Evolutionary conservation across 2,113 vertebrate species (phyloP).

Genomic region (Poeciliopsis occidentalis): DNA sequence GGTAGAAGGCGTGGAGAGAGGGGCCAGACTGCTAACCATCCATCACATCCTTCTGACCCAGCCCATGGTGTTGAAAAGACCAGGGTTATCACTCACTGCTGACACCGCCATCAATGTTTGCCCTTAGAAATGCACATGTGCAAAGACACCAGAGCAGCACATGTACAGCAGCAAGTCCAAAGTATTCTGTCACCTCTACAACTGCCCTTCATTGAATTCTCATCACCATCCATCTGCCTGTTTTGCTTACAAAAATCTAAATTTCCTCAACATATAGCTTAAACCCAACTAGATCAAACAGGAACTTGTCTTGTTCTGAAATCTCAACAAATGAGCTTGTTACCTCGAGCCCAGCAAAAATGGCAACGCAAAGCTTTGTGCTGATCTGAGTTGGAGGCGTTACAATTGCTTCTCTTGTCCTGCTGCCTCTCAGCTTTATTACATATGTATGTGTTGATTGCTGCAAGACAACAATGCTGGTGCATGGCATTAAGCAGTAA

Average conservation of each 20-base stretch:
- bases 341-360: constrained; percentile 29
- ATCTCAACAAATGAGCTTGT: constrained; percentile 18
- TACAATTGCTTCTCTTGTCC: constrained; percentile 73
- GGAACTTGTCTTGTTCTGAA: constrained; percentile 49
- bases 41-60: constrained; percentile 73
- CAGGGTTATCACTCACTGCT: constrained; percentile 79
- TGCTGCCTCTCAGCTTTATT: constrained; percentile 72
- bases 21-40: constrained; percentile 67
- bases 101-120: constrained; percentile 72
- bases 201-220: constrained; percentile 63
- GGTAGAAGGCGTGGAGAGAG: constrained; percentile 48
- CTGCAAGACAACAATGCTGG: constrained; percentile 76
- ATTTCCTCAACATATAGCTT: constrained; percentile 62
- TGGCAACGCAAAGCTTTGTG: constrained; percentile 20
- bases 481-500: constrained; percentile 74
- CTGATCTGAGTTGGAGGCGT: constrained; percentile 57
- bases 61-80: constrained; percentile 70
- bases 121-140: constrained; percentile 39
- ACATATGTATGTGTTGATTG: constrained; percentile 81
- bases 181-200: constrained; percentile 64
- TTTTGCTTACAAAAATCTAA: constrained; percentile 72
- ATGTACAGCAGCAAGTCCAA: constrained; percentile 42
- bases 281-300: constrained; percentile 41
- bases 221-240: constrained; percentile 73
- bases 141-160: constrained; percentile 20